A percentile compares a stretch with the other conserved stretches of the same genome.
These are phyloP conservation scores for Mastomys coucha DNA, from an alignment of 2,113 vertebrate species.

Conservation along the genomic window DNA sequence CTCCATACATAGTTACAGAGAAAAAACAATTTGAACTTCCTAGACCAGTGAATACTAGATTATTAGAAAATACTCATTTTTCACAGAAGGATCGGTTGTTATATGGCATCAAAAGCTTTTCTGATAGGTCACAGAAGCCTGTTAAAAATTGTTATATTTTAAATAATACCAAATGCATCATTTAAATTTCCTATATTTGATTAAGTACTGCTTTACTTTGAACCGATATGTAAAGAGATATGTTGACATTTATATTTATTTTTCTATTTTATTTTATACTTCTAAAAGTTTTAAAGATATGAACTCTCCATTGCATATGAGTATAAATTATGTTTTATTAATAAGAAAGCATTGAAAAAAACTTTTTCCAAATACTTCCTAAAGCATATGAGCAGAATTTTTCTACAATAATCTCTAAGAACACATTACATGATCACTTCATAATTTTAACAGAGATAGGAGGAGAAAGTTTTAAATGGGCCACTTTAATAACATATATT, in stretches of 20 bases:
- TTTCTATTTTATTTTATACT: not conserved
- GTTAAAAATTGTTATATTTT: not conserved
- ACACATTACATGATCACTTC: not conserved
- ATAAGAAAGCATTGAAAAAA: not conserved
- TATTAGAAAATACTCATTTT: not conserved
- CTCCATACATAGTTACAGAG: not conserved
- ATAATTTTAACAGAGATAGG: not conserved
- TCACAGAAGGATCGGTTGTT: not conserved
- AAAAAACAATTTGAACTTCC: constrained; percentile 30
- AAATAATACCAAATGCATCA: not conserved
- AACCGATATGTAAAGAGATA: not conserved
- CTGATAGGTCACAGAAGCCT: not conserved
- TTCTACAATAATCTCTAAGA: not conserved
- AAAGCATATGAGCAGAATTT: not conserved
- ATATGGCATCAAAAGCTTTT: not conserved
- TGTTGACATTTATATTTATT: not conserved
- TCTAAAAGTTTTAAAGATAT: not conserved
- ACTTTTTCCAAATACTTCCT: not conserved
- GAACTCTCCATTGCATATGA: not conserved
- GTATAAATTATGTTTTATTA: not conserved
- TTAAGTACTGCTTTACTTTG: not conserved
- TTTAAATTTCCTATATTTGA: not conserved
- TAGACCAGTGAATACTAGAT: not conserved
- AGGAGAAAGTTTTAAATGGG: not conserved
- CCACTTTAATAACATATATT: not conserved